These are phyloP conservation scores for Neocrepidodera transversa DNA, from an alignment of 2,888 invertebrate genomes.

Conservation along the genomic window DNA sequence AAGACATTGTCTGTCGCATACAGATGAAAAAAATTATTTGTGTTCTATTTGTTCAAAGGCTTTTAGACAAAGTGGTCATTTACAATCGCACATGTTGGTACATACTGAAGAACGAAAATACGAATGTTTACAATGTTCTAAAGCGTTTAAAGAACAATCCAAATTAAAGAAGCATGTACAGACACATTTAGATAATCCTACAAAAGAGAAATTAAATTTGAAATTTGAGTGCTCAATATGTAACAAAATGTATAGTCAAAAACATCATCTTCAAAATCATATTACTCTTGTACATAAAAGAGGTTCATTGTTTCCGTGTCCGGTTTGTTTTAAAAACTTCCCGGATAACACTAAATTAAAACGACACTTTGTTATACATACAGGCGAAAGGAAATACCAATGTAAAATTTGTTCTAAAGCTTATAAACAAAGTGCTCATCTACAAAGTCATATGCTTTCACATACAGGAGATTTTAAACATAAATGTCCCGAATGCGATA, in stretches of 20 bases:
- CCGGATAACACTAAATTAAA: constrained; percentile 1
- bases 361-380: constrained; percentile 52
- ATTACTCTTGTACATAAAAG: neutral
- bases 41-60: constrained; percentile 8
- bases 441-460: constrained; percentile 55
- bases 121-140: neutral
- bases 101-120: constrained; percentile 4
- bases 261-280: constrained; percentile 4
- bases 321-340: neutral
- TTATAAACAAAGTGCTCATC: constrained; percentile 52
- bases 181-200: neutral
- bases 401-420: constrained; percentile 55
- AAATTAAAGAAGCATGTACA: constrained; percentile 3
- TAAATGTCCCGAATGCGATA: constrained; percentile 1
- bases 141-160: neutral
- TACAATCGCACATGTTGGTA: constrained; percentile 5
- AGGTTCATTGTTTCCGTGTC: neutral
- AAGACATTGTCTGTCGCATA: neutral
- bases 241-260: constrained; percentile 3
- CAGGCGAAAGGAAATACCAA: constrained; percentile 55
- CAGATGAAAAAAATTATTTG: neutral
- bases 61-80: constrained; percentile 10
- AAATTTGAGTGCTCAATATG: constrained; percentile 6
- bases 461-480: constrained; percentile 51
- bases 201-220: neutral